phyloP scores from a whole-genome alignment of 2,888 invertebrate species.

The Leptinotarsa haldemani region DNA sequence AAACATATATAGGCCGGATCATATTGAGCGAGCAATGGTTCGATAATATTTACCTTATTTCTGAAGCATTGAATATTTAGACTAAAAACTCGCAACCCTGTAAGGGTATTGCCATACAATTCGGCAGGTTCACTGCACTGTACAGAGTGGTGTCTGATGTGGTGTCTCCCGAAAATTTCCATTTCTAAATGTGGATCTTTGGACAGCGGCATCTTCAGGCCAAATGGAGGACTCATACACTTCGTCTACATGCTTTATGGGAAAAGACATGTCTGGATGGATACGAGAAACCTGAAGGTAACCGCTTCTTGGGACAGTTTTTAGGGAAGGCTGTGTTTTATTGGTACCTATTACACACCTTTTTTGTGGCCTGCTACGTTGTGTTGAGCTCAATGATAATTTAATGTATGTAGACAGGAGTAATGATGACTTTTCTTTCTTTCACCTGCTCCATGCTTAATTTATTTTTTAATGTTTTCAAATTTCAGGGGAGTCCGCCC shows the following conservation, averaged over 20 bases:
- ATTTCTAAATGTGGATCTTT: neutral
- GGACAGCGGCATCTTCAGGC: neutral
- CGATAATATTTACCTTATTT: neutral
- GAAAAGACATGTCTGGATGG: neutral
- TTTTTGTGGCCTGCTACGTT: neutral
- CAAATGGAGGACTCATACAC: no score
- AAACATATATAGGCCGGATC: neutral
- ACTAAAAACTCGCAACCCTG: neutral
- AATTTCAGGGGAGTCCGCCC: no score
- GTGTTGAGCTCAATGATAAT: neutral
- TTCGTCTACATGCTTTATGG: no score
- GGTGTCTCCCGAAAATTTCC: neutral
- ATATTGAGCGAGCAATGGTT: neutral
- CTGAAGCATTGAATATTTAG: neutral
- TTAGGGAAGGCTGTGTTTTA: constrained; percentile 10
- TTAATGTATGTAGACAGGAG: no score
- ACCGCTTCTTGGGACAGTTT: neutral
- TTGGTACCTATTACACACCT: neutral
- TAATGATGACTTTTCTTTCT: no score
- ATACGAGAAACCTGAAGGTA: neutral
- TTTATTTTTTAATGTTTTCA: no score
- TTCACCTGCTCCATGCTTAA: no score
- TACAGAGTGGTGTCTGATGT: neutral
- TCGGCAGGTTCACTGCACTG: neutral
- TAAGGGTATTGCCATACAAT: neutral